Evolutionary conservation across 1,140 invertebrate species (phyloP).

Genomic region (Melitaea cinxia): DNA sequence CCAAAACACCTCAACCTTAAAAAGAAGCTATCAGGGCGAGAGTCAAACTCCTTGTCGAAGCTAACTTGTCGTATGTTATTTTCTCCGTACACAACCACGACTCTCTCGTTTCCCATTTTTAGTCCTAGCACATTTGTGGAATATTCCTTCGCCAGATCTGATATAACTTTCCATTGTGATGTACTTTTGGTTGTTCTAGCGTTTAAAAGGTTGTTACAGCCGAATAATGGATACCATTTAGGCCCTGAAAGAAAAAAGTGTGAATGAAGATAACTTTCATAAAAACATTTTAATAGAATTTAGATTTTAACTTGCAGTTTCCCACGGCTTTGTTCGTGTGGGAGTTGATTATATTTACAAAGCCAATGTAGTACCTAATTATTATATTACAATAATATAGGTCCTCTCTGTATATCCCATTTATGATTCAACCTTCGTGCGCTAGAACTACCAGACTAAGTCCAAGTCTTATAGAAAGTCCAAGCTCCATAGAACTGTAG

Average conservation of each 20-base stretch:
- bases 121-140: conserved; percentile 21
- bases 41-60: conserved; percentile 23
- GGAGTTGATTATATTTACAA: too few relatives aligned
- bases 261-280: not conserved
- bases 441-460: too few relatives aligned
- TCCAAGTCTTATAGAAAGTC: too few relatives aligned
- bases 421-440: too few relatives aligned
- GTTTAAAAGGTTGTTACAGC: conserved; percentile 19
- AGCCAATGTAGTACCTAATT: too few relatives aligned
- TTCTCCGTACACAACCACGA: conserved; percentile 22
- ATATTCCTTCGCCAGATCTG: conserved; percentile 28
- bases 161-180: conserved; percentile 28
- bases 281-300: too few relatives aligned
- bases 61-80: conserved; percentile 24
- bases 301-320: not conserved
- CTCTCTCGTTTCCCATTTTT: conserved; percentile 23
- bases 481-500: too few relatives aligned
- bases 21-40: conserved; percentile 27
- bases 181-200: conserved; percentile 13
- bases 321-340: too few relatives aligned
- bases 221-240: conserved; percentile 31
- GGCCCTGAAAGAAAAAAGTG: conserved; percentile 17
- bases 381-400: too few relatives aligned
- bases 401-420: too few relatives aligned
- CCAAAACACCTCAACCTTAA: conserved; percentile 21